Evolutionary conservation across 2,888 invertebrate genomes (phyloP).

Genomic region (Orthosia gracilis): DNA sequence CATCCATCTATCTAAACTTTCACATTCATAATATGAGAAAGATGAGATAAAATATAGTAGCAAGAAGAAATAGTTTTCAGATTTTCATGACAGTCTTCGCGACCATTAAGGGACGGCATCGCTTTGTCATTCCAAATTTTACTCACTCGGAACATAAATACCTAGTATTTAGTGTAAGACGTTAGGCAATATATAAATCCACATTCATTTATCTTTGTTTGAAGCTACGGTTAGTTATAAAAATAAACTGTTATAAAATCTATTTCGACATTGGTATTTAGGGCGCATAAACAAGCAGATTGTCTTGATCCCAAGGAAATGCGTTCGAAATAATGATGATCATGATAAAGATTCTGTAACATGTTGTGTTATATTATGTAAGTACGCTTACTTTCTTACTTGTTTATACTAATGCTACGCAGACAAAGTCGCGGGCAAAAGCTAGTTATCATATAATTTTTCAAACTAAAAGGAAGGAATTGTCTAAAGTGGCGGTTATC

Average conservation of each 20-base stretch:
- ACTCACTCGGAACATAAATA: background rate
- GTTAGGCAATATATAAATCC: slow-evolving; percentile 28
- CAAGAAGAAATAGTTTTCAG: background rate
- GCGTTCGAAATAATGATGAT: slow-evolving; percentile 18
- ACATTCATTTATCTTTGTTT: slow-evolving; percentile 37
- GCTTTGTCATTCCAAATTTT: background rate
- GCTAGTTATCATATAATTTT: no score
- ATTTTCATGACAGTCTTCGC: background rate
- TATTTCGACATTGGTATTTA: slow-evolving; percentile 76
- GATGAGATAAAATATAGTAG: no score
- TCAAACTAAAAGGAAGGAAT: slow-evolving; percentile 30
- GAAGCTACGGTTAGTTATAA: slow-evolving; percentile 42
- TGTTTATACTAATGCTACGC: background rate
- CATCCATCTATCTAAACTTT: no score
- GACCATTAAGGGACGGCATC: background rate
- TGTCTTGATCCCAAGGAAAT: slow-evolving; percentile 68
- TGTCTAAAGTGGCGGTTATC: slow-evolving; percentile 18
- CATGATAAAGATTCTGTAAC: background rate
- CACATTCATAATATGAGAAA: no score
- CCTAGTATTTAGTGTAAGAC: background rate
- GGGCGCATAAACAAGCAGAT: slow-evolving; percentile 74
- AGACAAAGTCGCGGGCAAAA: no score
- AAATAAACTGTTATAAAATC: slow-evolving; percentile 66
- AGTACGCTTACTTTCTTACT: background rate
- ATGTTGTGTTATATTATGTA: background rate